Conservation (phyloP, 2,888 invertebrate species). For the Hypomecis punctinalis region DNA sequence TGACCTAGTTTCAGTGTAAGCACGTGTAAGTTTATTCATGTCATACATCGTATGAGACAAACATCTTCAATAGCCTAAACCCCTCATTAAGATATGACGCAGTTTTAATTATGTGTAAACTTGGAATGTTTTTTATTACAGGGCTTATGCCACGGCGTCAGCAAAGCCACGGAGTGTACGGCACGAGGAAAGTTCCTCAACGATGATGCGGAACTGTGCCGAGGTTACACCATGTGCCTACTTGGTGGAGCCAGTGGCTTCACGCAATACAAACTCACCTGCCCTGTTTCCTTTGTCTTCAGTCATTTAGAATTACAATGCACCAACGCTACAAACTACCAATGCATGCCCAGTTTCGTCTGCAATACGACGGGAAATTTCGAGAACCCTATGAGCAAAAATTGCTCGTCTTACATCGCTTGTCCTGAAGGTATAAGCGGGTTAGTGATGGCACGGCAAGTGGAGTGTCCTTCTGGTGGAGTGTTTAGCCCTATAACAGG, state of each 20-base stretch:
- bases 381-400: conserved; percentile 42
- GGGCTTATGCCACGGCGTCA: conserved; percentile 58
- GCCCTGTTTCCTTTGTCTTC: conserved; percentile 68
- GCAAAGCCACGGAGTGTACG: conserved; percentile 57
- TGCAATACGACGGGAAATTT: conserved; percentile 63
- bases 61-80: neutral
- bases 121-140: conserved; percentile 56
- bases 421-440: conserved; percentile 62
- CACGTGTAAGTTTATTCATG: too few relatives aligned
- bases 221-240: conserved; percentile 74
- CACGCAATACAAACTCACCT: conserved; percentile 65
- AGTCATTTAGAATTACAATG: conserved; percentile 70
- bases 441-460: conserved; percentile 61
- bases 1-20: conserved; percentile 5
- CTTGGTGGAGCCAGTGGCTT: conserved; percentile 55
- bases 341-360: conserved; percentile 60
- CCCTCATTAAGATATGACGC: conserved; percentile 43
- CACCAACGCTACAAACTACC: conserved; percentile 68
- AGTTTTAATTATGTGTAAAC: conserved; percentile 26
- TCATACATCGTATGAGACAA: neutral
- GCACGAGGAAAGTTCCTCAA: conserved; percentile 69
- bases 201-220: conserved; percentile 61
- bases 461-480: conserved; percentile 58
- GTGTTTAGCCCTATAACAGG: conserved; percentile 53
- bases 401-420: conserved; percentile 63